phyloP scores from a whole-genome alignment of 2,113 vertebrate species.

The Bufo gargarizans region DNA sequence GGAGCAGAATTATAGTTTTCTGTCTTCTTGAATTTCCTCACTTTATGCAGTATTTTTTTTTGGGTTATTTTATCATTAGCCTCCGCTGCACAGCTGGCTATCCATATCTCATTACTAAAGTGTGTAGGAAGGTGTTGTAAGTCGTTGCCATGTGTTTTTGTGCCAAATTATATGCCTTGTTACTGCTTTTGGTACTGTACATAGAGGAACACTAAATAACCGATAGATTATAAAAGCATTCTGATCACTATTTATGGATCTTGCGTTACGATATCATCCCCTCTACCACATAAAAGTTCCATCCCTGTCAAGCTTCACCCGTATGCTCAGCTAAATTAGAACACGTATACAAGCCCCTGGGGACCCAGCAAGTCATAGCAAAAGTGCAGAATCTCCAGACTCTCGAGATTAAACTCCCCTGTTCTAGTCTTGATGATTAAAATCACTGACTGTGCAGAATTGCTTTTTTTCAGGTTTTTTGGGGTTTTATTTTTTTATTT shows the following conservation, averaged over 20 bases:
- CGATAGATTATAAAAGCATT: background rate
- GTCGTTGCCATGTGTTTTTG: too few relatives aligned
- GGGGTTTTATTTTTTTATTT: background rate
- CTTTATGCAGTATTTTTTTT: too few relatives aligned
- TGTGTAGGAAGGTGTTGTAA: too few relatives aligned
- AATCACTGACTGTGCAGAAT: background rate
- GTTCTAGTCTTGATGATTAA: background rate
- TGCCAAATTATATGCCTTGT: too few relatives aligned
- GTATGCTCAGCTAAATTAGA: background rate
- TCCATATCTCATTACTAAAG: too few relatives aligned
- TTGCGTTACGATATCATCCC: background rate
- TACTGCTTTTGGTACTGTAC: too few relatives aligned
- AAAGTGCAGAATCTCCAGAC: background rate
- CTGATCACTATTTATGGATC: background rate
- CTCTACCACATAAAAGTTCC: background rate
- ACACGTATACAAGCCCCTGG: background rate
- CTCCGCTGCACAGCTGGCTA: too few relatives aligned
- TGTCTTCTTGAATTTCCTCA: too few relatives aligned
- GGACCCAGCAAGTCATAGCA: background rate
- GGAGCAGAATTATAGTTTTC: too few relatives aligned
- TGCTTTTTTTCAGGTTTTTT: background rate
- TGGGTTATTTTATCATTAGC: too few relatives aligned
- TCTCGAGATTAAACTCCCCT: background rate
- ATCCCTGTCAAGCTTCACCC: background rate
- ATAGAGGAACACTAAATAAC: background rate